These are phyloP conservation scores for Phrynocephalus forsythii DNA, from an alignment of 2,797 vertebrate genomes.

Conservation along the genomic window DNA sequence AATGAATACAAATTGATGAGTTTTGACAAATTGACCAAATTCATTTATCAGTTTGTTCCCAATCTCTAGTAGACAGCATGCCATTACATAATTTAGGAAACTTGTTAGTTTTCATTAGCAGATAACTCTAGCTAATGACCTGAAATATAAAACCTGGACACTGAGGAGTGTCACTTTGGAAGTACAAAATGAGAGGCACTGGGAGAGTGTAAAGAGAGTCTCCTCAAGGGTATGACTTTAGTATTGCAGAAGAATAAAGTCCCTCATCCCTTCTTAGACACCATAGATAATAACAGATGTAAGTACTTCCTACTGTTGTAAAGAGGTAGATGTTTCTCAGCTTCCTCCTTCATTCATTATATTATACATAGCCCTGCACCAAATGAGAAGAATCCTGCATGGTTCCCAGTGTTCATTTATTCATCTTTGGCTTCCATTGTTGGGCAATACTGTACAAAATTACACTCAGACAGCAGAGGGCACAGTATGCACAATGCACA, in stretches of 20 bases:
- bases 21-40: too few relatives aligned
- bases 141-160: conserved; percentile 14
- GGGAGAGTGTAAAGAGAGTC: background rate
- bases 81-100: background rate
- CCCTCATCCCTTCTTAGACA: background rate
- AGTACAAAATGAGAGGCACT: background rate
- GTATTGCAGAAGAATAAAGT: background rate
- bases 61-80: background rate
- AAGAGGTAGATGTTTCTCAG: too few relatives aligned
- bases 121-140: background rate
- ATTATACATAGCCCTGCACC: background rate
- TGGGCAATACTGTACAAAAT: conserved; percentile 17
- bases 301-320: background rate
- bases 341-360: conserved; percentile 20
- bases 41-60: too few relatives aligned
- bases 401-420: conserved; percentile 51
- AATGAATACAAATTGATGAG: too few relatives aligned
- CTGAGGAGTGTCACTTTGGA: background rate
- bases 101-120: conserved; percentile 17
- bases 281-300: background rate
- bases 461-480: conserved; percentile 6
- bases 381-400: conserved; percentile 16
- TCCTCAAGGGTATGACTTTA: background rate
- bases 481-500: background rate
- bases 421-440: conserved; percentile 29